Evolutionary conservation across 2,888 invertebrate genomes (phyloP).

Genomic region (Meteorus colon): DNA sequence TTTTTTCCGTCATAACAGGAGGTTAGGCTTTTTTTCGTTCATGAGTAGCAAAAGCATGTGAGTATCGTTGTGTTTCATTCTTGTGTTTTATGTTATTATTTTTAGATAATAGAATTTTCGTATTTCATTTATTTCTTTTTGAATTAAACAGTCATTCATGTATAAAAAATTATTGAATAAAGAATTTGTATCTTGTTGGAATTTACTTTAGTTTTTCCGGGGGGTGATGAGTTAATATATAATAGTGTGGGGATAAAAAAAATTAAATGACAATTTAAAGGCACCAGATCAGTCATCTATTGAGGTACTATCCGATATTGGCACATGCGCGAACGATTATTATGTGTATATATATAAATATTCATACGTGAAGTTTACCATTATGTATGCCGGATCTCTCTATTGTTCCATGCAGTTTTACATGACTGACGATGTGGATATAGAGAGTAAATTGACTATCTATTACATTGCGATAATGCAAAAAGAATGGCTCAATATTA

Average conservation of each 20-base stretch:
- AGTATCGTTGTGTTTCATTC: background rate
- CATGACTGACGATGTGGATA: background rate
- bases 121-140: background rate
- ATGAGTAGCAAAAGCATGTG: background rate
- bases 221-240: background rate
- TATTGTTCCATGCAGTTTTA: background rate
- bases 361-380: too few relatives aligned
- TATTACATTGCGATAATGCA: background rate
- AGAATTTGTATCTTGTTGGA: background rate
- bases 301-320: background rate
- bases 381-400: too few relatives aligned
- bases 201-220: background rate
- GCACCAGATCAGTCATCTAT: background rate
- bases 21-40: background rate
- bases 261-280: background rate
- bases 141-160: background rate
- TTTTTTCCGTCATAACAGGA: background rate
- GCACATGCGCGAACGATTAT: slow-evolving; percentile 29
- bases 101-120: background rate
- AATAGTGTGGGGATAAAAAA: background rate
- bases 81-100: background rate
- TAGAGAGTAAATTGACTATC: background rate
- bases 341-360: background rate
- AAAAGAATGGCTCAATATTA: background rate
- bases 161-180: background rate